A percentile compares a stretch with the other conserved stretches of the same genome.
phyloP scores from a whole-genome alignment of 2,113 vertebrate species.

The Melanotaenia duboulayi region DNA sequence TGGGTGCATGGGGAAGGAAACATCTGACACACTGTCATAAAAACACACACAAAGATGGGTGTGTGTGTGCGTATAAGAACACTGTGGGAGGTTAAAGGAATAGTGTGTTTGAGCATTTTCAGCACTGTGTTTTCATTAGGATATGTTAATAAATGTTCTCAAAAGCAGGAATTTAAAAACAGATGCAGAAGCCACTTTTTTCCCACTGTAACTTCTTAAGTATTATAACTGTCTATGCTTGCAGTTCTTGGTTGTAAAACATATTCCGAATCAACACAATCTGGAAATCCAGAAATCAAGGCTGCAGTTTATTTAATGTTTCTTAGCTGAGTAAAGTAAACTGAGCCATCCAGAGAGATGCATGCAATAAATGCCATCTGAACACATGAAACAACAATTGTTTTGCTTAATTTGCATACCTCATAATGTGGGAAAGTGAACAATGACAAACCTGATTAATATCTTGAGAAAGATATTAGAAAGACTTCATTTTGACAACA shows the following conservation, averaged over 20 bases:
- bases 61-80: neutral
- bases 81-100: no score
- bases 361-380: conserved; percentile 22
- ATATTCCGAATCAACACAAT: no score
- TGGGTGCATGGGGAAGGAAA: conserved; percentile 44
- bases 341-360: neutral
- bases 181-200: no score
- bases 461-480: conserved; percentile 12
- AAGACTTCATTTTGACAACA: neutral
- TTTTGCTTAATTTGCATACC: conserved; percentile 27
- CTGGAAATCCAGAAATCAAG: no score
- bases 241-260: no score
- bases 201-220: no score
- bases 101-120: neutral
- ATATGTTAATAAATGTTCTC: no score
- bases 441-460: conserved; percentile 23
- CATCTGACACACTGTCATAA: conserved; percentile 46
- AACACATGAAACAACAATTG: neutral
- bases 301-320: no score
- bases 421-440: conserved; percentile 2
- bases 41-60: conserved; percentile 14
- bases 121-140: no score
- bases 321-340: no score
- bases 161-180: no score
- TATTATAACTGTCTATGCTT: no score